phyloP scores from a whole-genome alignment of 2,797 vertebrate genomes.

The Vespertilio murinus region DNA sequence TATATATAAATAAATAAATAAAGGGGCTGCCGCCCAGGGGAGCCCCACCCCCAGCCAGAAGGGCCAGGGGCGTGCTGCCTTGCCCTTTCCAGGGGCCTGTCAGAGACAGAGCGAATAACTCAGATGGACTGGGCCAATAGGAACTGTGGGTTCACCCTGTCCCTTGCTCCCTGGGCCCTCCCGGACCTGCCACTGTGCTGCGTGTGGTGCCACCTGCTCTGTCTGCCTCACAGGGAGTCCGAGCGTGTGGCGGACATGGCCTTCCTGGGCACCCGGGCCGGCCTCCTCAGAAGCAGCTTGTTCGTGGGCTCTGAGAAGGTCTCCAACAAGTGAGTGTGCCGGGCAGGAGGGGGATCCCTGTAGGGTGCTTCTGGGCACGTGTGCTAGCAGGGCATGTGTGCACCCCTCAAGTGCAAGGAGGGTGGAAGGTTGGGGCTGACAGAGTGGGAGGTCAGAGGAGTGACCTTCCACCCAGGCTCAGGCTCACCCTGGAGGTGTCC shows the following conservation, averaged over 20 bases:
- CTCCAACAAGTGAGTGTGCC: slow-evolving; percentile 88
- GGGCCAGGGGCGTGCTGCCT: no score
- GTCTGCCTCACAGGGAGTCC: slow-evolving; percentile 80
- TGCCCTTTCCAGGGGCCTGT: no score
- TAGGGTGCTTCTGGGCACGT: not conserved
- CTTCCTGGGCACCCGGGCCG: slow-evolving; percentile 95
- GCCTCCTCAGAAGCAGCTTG: slow-evolving; percentile 89
- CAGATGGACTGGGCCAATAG: no score
- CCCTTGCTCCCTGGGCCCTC: accelerated
- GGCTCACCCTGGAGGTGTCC: not conserved
- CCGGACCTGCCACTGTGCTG: not conserved
- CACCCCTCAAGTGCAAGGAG: not conserved
- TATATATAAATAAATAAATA: no score
- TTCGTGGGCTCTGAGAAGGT: slow-evolving; percentile 92
- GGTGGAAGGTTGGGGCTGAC: not conserved
- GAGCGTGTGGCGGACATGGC: slow-evolving; percentile 90
- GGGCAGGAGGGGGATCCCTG: accelerated
- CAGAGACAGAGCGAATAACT: no score
- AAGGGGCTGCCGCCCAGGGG: not conserved
- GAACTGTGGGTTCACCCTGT: not conserved
- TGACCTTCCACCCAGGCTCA: not conserved
- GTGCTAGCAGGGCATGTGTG: not conserved
- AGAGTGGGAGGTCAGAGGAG: not conserved
- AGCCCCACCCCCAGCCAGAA: not conserved
- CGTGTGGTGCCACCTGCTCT: not conserved